phyloP scores from a whole-genome alignment of 2,888 invertebrate genomes.

The Gari tellinella region DNA sequence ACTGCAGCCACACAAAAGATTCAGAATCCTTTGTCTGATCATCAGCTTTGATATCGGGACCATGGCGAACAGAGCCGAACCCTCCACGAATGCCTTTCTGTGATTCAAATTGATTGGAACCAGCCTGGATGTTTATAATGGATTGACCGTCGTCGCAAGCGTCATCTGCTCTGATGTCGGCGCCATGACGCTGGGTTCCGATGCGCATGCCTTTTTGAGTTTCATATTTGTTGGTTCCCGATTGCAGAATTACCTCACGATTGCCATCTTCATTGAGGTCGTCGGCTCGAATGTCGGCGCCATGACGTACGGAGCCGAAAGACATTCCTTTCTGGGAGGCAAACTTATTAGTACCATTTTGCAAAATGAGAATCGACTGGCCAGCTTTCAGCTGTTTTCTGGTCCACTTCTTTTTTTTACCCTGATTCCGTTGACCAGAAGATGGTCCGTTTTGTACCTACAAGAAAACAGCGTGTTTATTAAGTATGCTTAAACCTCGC shows the following conservation, averaged over 20 bases:
- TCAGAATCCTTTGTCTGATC: conserved; percentile 67
- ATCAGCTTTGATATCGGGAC: conserved; percentile 77
- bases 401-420: conserved; percentile 75
- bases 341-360: conserved; percentile 81
- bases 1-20: conserved; percentile 75
- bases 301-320: conserved; percentile 80
- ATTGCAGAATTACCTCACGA: conserved; percentile 78
- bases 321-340: conserved; percentile 81
- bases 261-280: conserved; percentile 76
- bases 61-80: conserved; percentile 80
- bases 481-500: too few relatives aligned
- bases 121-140: conserved; percentile 76
- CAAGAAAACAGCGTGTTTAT: conserved; percentile 4
- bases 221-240: conserved; percentile 83
- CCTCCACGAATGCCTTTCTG: conserved; percentile 73
- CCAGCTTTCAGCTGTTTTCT: conserved; percentile 76
- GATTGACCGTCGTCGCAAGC: conserved; percentile 68
- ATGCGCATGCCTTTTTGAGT: conserved; percentile 81
- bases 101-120: conserved; percentile 74
- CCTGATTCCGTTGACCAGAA: conserved; percentile 70
- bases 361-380: conserved; percentile 68
- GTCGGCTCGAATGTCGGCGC: conserved; percentile 81
- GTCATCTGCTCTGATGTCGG: conserved; percentile 74
- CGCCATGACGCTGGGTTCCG: conserved; percentile 75
- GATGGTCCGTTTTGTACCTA: conserved; percentile 80